Conservation (phyloP, 2,888 invertebrate species). For the Dendrolimus pini region DNA sequence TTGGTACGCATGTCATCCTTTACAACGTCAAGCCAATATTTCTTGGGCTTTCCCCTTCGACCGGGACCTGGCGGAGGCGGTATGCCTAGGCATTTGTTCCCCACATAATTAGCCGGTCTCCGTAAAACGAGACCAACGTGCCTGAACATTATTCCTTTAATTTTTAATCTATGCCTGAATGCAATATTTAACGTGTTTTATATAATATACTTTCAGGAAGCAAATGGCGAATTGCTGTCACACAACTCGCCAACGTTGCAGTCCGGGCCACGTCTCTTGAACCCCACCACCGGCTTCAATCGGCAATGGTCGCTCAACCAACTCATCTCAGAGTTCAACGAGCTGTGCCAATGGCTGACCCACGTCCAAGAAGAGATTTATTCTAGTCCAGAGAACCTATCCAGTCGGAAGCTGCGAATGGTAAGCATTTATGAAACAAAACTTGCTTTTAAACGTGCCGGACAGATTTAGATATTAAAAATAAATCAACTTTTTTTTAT, state of each 20-base stretch:
- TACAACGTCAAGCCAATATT: no score
- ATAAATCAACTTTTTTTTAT: no score
- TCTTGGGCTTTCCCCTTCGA: no score
- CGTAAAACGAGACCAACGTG: no score
- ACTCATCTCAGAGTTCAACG: conserved; percentile 86
- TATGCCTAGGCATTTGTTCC: no score
- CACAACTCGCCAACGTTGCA: conserved; percentile 74
- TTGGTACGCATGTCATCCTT: no score
- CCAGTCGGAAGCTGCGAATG: conserved; percentile 81
- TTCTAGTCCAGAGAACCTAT: conserved; percentile 83
- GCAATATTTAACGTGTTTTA: neutral
- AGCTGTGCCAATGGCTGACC: conserved; percentile 88
- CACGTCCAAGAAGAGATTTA: conserved; percentile 86
- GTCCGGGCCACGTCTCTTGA: conserved; percentile 44
- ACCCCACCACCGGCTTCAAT: conserved; percentile 57
- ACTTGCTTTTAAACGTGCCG: no score
- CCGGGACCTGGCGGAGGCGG: no score
- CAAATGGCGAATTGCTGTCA: conserved; percentile 83
- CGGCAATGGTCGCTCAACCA: conserved; percentile 85
- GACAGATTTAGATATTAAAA: no score
- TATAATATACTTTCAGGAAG: conserved; percentile 75
- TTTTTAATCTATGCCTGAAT: neutral
- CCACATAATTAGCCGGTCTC: no score
- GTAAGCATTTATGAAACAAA: conserved; percentile 51
- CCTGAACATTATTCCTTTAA: no score